A percentile compares a stretch with the other conserved stretches of the same genome.
Conservation (phyloP, 1,140 invertebrate genomes). For the Anastrepha obliqua region DNA sequence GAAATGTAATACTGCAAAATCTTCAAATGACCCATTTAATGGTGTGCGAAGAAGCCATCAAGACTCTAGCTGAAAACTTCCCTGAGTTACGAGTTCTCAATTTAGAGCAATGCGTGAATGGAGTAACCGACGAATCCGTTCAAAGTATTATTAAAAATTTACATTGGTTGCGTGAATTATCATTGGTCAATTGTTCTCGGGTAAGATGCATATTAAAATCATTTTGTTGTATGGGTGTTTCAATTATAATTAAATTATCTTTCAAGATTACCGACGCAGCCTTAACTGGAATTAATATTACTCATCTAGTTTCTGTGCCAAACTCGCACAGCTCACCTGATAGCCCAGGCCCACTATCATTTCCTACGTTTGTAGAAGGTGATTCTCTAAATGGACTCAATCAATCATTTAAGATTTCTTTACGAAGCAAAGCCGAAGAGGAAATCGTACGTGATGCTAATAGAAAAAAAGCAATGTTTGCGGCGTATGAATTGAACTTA, state of each 20-base stretch:
- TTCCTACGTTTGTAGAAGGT: slow-evolving; percentile 60
- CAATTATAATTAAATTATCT: background rate
- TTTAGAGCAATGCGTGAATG: slow-evolving; percentile 81
- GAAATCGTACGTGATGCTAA: slow-evolving; percentile 80
- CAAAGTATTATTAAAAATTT: slow-evolving; percentile 80
- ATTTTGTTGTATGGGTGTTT: background rate
- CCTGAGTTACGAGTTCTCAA: slow-evolving; percentile 79
- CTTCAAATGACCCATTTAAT: slow-evolving; percentile 79
- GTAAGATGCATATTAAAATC: slow-evolving; percentile 71
- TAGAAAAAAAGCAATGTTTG: slow-evolving; percentile 79
- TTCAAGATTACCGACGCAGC: slow-evolving; percentile 77
- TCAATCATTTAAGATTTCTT: slow-evolving; percentile 76
- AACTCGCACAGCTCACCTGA: slow-evolving; percentile 60
- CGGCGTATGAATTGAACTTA: slow-evolving; percentile 78
- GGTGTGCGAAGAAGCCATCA: slow-evolving; percentile 79
- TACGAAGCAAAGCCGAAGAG: slow-evolving; percentile 80
- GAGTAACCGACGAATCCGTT: slow-evolving; percentile 81
- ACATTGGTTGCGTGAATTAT: slow-evolving; percentile 77
- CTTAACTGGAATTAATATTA: slow-evolving; percentile 78
- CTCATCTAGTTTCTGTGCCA: slow-evolving; percentile 65
- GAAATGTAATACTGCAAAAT: slow-evolving; percentile 75
- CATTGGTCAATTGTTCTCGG: slow-evolving; percentile 80
- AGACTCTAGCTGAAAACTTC: slow-evolving; percentile 77
- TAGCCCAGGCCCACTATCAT: slow-evolving; percentile 66
- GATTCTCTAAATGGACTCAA: slow-evolving; percentile 58